Conservation (phyloP, 2,888 invertebrate species). For the Parnassius orleans region DNA sequence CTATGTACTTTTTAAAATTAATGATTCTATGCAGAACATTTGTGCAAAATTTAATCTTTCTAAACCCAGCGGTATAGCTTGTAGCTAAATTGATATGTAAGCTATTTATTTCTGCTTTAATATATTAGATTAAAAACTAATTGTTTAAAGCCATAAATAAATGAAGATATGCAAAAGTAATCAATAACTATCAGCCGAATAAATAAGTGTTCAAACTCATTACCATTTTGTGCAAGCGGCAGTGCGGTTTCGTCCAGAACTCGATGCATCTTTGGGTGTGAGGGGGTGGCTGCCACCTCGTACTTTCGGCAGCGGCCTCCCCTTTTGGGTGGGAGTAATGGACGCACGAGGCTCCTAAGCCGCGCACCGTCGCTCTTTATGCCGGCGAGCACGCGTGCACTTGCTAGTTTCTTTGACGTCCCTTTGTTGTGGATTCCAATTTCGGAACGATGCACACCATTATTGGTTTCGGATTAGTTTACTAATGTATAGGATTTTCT, state of each 20-base stretch:
- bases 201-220: slow-evolving; percentile 69
- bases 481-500: slow-evolving; percentile 28
- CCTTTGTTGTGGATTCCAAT: slow-evolving; percentile 75
- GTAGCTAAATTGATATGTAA: background rate
- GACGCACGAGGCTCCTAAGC: slow-evolving; percentile 76
- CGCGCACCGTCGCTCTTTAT: slow-evolving; percentile 72
- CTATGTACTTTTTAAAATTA: too few relatives aligned
- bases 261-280: slow-evolving; percentile 76
- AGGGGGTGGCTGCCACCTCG: slow-evolving; percentile 57
- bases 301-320: slow-evolving; percentile 35
- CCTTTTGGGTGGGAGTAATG: slow-evolving; percentile 62
- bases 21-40: too few relatives aligned
- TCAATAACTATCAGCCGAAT: slow-evolving; percentile 28
- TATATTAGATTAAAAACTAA: too few relatives aligned
- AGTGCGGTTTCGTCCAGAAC: slow-evolving; percentile 75
- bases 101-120: too few relatives aligned
- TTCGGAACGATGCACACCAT: slow-evolving; percentile 52
- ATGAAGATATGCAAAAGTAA: slow-evolving; percentile 1
- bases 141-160: too few relatives aligned
- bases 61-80: too few relatives aligned
- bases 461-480: slow-evolving; percentile 40
- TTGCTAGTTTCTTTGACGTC: slow-evolving; percentile 77
- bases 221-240: slow-evolving; percentile 63
- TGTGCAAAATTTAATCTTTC: too few relatives aligned
- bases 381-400: slow-evolving; percentile 75